Percentiles rank a stretch among this genome's conserved stretches.
phyloP scores from a whole-genome alignment of 2,888 invertebrate genomes.

The Orthosia cruda region DNA sequence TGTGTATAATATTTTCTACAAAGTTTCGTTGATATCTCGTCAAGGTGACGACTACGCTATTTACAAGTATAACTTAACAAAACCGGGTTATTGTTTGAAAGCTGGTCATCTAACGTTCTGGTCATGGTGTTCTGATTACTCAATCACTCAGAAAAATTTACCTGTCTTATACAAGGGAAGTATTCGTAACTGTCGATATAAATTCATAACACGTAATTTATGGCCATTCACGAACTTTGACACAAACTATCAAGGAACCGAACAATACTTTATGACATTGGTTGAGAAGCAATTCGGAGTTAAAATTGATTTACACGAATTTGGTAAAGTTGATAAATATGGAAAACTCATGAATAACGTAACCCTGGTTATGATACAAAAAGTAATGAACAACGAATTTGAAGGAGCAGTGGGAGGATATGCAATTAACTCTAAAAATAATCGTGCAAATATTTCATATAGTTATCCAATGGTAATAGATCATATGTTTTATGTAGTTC shows the following conservation, averaged over 20 bases:
- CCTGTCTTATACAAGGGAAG: neutral
- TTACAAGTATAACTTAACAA: slow-evolving; percentile 62
- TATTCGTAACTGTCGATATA: slow-evolving; percentile 60
- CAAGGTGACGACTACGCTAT: slow-evolving; percentile 39
- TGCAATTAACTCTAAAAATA: neutral
- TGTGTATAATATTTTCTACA: slow-evolving; percentile 40
- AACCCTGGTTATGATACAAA: slow-evolving; percentile 60
- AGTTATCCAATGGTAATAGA: slow-evolving; percentile 67
- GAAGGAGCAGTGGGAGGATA: slow-evolving; percentile 71
- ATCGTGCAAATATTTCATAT: slow-evolving; percentile 48
- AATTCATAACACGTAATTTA: slow-evolving; percentile 65
- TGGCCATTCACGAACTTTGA: slow-evolving; percentile 72
- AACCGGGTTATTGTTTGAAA: slow-evolving; percentile 49
- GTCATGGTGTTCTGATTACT: slow-evolving; percentile 51
- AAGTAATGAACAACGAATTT: slow-evolving; percentile 62
- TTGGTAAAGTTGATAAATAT: slow-evolving; percentile 63
- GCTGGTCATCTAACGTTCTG: slow-evolving; percentile 49
- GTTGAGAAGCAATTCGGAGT: slow-evolving; percentile 65
- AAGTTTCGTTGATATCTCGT: slow-evolving; percentile 31
- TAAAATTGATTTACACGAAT: slow-evolving; percentile 63
- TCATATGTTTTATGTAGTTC: slow-evolving; percentile 50
- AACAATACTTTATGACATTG: slow-evolving; percentile 66
- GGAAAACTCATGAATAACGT: slow-evolving; percentile 65
- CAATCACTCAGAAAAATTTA: neutral
- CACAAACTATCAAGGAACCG: slow-evolving; percentile 54